Percentiles rank a stretch among this genome's conserved stretches.
Conservation (phyloP, 2,888 invertebrate species). For the Flabesymbios commensalis region DNA sequence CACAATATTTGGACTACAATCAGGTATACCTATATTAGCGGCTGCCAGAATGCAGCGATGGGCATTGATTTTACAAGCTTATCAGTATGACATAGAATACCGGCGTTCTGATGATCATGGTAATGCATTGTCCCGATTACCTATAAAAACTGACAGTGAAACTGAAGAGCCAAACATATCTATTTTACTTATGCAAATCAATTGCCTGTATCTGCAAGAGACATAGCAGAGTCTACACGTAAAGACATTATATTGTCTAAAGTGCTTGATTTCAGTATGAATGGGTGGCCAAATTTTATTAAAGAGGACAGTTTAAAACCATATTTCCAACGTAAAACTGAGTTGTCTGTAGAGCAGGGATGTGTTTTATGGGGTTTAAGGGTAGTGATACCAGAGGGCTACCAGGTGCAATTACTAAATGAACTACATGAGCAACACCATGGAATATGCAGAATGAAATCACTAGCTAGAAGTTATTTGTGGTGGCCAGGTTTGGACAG, state of each 20-base stretch:
- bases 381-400: neutral
- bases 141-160: conserved; percentile 49
- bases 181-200: too few relatives aligned
- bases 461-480: too few relatives aligned
- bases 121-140: conserved; percentile 33
- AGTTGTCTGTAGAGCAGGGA: neutral
- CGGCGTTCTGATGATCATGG: conserved; percentile 37
- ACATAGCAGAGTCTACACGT: conserved; percentile 37
- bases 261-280: neutral
- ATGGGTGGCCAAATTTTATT: neutral
- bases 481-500: too few relatives aligned
- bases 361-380: conserved; percentile 5
- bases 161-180: too few relatives aligned
- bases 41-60: conserved; percentile 43
- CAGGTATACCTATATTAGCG: conserved; percentile 40
- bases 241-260: neutral
- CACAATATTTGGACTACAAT: conserved; percentile 52
- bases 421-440: conserved; percentile 3
- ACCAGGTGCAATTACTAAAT: neutral
- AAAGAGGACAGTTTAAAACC: neutral
- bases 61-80: conserved; percentile 42
- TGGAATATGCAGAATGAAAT: conserved; percentile 2
- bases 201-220: too few relatives aligned
- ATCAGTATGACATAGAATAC: conserved; percentile 46
- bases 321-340: neutral